These are phyloP conservation scores for Orchestia grillus DNA, from an alignment of 1,140 invertebrate species.

Conservation along the genomic window DNA sequence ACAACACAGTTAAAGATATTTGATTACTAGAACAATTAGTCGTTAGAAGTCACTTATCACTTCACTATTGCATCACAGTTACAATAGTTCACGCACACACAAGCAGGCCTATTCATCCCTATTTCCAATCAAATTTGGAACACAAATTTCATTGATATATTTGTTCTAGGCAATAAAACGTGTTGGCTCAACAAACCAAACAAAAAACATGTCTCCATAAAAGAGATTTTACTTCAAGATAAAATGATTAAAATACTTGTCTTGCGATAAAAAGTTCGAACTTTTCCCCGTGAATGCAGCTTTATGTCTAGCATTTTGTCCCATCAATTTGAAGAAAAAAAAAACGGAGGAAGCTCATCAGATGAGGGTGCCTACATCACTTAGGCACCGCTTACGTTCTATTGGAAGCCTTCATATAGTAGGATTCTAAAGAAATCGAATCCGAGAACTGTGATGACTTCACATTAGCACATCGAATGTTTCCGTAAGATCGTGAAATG, in stretches of 20 bases:
- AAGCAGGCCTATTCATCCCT: neutral
- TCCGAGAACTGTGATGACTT: neutral
- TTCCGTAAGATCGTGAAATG: neutral
- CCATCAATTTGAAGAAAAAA: neutral
- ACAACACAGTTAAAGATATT: constrained; percentile 13
- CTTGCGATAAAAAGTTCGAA: no score
- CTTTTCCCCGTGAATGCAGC: no score
- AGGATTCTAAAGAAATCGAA: neutral
- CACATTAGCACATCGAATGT: neutral
- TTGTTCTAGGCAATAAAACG: neutral
- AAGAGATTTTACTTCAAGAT: neutral
- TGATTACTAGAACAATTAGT: constrained; percentile 41
- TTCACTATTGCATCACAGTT: constrained; percentile 42
- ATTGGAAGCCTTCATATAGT: neutral
- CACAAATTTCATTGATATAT: neutral
- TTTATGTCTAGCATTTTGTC: no score
- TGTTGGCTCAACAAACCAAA: neutral
- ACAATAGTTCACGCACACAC: constrained; percentile 43
- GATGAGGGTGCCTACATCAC: neutral
- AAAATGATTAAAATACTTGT: neutral
- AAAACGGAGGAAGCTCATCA: neutral
- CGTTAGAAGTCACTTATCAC: constrained; percentile 32
- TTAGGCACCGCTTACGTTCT: neutral
- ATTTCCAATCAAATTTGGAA: neutral
- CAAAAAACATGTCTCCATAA: neutral